Evolutionary conservation across 2,888 invertebrate genomes (phyloP).

Genomic region (Drosophila monieri): DNA sequence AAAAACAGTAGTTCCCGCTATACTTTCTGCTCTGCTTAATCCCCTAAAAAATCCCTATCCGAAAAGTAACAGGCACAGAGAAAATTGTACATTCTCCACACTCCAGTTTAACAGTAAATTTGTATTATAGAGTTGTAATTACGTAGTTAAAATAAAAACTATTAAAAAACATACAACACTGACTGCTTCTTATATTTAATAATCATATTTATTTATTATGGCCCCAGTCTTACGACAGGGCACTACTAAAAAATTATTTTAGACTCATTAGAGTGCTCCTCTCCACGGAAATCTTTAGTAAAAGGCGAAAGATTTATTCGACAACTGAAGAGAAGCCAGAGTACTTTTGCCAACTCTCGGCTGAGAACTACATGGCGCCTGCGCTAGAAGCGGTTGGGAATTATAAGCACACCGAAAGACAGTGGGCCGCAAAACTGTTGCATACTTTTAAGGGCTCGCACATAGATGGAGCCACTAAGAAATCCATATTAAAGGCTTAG

Average conservation of each 20-base stretch:
- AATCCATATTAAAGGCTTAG: background rate
- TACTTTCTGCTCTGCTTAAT: conserved; percentile 12
- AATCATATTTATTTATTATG: conserved; percentile 11
- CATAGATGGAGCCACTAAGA: background rate
- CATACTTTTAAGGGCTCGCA: conserved; percentile 7
- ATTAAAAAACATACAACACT: conserved; percentile 21
- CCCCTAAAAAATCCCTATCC: background rate
- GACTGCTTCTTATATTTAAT: too few species aligned
- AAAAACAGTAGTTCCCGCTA: conserved; percentile 27
- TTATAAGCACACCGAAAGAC: conserved; percentile 21
- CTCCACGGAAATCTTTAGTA: conserved; percentile 92
- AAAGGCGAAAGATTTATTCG: conserved; percentile 91
- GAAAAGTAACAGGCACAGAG: conserved; percentile 18
- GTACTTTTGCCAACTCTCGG: conserved; percentile 58
- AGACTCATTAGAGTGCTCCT: conserved; percentile 90
- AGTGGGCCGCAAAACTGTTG: background rate
- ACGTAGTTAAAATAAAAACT: conserved; percentile 65
- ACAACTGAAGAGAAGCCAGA: conserved; percentile 88
- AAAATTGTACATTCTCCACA: conserved; percentile 68
- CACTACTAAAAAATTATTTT: conserved; percentile 76
- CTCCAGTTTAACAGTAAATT: conserved; percentile 62
- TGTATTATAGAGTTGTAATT: conserved; percentile 80
- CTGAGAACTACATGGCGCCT: background rate
- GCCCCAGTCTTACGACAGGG: conserved; percentile 56
- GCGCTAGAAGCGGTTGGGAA: conserved; percentile 52